Evolutionary conservation across 2,797 vertebrate genomes (phyloP).

Genomic region (Hypotaenidia okinawae): DNA sequence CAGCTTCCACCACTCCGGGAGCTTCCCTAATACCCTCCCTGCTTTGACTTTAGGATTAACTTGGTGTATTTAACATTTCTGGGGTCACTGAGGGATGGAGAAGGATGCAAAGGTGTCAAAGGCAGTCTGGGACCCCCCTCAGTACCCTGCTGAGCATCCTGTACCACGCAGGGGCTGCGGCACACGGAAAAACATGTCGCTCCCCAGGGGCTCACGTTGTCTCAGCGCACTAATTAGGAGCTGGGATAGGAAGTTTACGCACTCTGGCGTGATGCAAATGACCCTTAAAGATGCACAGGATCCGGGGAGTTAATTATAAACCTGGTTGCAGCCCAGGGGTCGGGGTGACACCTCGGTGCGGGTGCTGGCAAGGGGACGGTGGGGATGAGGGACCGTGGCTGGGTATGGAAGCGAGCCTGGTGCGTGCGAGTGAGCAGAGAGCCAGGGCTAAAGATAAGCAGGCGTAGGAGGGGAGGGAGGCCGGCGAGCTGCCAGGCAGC

Average conservation of each 20-base stretch:
- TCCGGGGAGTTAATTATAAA: neutral
- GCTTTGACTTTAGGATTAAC: neutral
- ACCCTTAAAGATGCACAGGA: neutral
- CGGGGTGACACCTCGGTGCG: neutral
- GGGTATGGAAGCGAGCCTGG: neutral
- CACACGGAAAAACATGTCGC: fast-evolving
- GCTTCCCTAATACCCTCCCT: fast-evolving
- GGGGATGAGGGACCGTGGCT: neutral
- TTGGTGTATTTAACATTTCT: neutral
- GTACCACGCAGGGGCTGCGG: fast-evolving
- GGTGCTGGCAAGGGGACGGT: neutral
- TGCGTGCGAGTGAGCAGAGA: neutral
- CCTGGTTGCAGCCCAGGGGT: neutral
- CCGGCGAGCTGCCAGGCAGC: neutral
- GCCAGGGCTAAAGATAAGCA: slow-evolving; percentile 20
- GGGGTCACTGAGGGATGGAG: neutral
- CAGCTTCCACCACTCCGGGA: fast-evolving
- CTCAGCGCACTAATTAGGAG: neutral
- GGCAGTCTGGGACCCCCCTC: neutral
- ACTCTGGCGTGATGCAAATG: neutral
- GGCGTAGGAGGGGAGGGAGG: neutral
- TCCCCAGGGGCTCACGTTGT: fast-evolving
- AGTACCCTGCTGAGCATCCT: fast-evolving
- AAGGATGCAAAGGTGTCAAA: neutral
- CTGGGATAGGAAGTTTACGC: neutral